Evolutionary conservation across 2,888 invertebrate genomes (phyloP).

Genomic region (Argyresthia albistria): DNA sequence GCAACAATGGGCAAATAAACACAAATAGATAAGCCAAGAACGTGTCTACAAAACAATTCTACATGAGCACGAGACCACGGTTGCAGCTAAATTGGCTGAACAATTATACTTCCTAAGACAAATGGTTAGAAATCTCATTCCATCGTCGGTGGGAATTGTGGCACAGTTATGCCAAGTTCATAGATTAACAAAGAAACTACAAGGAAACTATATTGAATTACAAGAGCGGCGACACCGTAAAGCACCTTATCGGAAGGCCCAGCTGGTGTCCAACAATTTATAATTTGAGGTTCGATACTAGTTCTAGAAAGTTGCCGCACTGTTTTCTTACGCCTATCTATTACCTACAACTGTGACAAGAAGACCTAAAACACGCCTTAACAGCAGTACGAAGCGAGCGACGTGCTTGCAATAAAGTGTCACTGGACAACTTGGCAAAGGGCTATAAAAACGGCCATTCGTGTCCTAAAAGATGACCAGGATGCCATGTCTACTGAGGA

Average conservation of each 20-base stretch:
- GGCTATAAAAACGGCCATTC: not conserved
- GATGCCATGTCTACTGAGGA: not conserved
- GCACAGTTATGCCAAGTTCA: conserved; percentile 3
- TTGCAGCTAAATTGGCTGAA: not conserved
- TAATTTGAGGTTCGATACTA: conserved; percentile 1
- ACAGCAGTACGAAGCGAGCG: not conserved
- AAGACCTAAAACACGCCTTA: not conserved
- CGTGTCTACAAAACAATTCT: not conserved
- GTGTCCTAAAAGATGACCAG: not conserved
- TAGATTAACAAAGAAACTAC: conserved; percentile 9
- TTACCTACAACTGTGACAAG: no score
- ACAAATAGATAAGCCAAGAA: not conserved
- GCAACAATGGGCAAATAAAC: conserved; percentile 3
- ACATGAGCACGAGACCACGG: not conserved
- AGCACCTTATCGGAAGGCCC: conserved; percentile 14
- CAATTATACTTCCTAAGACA: not conserved
- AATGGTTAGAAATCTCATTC: not conserved
- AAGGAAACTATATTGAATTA: conserved; percentile 10
- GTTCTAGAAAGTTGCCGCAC: not conserved
- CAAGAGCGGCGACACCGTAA: conserved; percentile 12
- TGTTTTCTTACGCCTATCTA: not conserved
- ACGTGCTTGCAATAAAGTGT: no score
- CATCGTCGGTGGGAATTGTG: not conserved
- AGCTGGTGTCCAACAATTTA: conserved; percentile 4
- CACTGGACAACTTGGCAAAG: no score